A percentile compares a stretch with the other conserved stretches of the same genome.
These are phyloP conservation scores for Bettongia penicillata DNA, from an alignment of 2,113 vertebrate species.

Conservation along the genomic window DNA sequence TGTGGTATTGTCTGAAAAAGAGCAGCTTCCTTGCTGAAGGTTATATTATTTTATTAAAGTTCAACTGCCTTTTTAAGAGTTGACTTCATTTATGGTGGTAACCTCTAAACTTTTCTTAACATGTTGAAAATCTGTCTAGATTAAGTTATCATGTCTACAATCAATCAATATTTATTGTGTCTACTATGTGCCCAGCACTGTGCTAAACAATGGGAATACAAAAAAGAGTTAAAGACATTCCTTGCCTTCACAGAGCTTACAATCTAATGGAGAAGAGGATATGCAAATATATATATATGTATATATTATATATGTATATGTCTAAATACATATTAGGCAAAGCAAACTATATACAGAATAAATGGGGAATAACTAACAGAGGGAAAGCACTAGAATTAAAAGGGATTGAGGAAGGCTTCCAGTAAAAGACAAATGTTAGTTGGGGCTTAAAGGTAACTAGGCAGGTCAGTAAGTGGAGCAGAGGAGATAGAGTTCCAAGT, in stretches of 20 bases:
- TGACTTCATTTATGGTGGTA: background rate
- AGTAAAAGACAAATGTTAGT: background rate
- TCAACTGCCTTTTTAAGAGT: background rate
- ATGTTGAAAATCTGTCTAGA: background rate
- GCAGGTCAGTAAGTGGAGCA: background rate
- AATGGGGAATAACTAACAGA: background rate
- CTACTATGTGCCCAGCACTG: too few relatives aligned
- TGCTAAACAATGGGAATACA: too few relatives aligned
- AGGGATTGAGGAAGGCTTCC: background rate
- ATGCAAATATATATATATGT: too few relatives aligned
- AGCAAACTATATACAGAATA: background rate
- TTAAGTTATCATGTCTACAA: background rate
- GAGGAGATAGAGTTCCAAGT: background rate
- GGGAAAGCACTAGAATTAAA: background rate
- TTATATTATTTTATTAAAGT: constrained; percentile 18
- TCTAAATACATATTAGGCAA: too few relatives aligned
- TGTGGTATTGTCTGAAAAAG: constrained; percentile 31
- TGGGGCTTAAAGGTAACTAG: background rate
- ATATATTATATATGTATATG: too few relatives aligned
- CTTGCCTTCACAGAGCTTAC: too few relatives aligned
- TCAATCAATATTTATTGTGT: background rate
- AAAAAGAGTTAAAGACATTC: too few relatives aligned
- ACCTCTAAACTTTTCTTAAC: background rate
- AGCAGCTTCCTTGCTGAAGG: background rate
- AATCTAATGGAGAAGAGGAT: too few relatives aligned